A percentile compares a stretch with the other conserved stretches of the same genome.
phyloP scores from a whole-genome alignment of 2,797 vertebrate genomes.

The Esox masquinongy region DNA sequence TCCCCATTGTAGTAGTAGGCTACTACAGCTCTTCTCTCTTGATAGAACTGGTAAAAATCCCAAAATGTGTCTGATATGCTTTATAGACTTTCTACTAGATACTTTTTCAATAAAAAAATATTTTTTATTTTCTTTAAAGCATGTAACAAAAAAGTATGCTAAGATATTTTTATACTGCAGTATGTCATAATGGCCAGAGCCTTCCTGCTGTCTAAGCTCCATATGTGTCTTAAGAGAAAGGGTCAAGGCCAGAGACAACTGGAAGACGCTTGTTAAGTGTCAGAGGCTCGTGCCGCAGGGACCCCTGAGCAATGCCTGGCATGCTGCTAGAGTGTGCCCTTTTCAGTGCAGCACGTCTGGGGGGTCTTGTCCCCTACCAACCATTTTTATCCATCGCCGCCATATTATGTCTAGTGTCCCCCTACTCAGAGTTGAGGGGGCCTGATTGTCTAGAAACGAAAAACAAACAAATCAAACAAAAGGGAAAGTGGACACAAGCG shows the following conservation, averaged over 20 bases:
- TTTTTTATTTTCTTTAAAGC: not conserved
- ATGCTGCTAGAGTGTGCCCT: constrained; percentile 62
- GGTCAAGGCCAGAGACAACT: constrained; percentile 75
- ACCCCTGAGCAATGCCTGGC: constrained; percentile 69
- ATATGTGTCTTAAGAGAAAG: constrained; percentile 67
- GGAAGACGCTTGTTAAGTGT: constrained; percentile 79
- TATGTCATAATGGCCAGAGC: constrained; percentile 65
- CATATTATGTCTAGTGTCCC: constrained; percentile 73
- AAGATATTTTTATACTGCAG: constrained; percentile 56
- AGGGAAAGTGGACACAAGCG: constrained; percentile 42
- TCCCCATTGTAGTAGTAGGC: constrained; percentile 1
- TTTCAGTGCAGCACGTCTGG: constrained; percentile 55
- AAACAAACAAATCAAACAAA: constrained; percentile 76
- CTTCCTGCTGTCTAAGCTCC: constrained; percentile 48
- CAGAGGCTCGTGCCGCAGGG: constrained; percentile 74
- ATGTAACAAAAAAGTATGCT: not conserved
- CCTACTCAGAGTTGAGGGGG: constrained; percentile 39
- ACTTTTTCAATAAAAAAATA: not conserved
- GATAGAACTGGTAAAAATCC: not conserved
- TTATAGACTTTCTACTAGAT: not conserved
- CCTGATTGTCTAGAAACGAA: constrained; percentile 71
- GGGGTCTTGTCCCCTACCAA: constrained; percentile 56
- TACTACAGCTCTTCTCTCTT: not conserved
- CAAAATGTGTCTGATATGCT: not conserved
- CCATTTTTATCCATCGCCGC: constrained; percentile 61